phyloP scores from a whole-genome alignment of 2,797 vertebrate species.

The Sparus aurata region DNA sequence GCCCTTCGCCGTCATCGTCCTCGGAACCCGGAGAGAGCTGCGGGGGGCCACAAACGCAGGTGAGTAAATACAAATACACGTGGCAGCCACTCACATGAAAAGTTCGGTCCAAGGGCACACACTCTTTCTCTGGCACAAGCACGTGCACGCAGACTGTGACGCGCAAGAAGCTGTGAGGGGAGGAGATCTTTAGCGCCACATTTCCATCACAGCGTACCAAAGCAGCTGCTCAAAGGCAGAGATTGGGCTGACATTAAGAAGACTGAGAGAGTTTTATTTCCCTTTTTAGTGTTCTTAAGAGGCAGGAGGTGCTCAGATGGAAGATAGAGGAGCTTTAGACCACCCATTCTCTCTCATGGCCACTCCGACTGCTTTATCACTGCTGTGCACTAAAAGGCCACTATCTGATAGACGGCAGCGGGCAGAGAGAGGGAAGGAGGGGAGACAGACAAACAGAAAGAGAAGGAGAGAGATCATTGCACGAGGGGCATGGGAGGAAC shows the following conservation, averaged over 20 bases:
- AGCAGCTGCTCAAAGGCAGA: conserved; percentile 64
- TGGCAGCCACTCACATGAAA: conserved; percentile 22
- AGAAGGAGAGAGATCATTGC: conserved; percentile 29
- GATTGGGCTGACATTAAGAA: conserved; percentile 77
- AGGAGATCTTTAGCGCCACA: conserved; percentile 49
- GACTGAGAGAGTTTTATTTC: conserved; percentile 81
- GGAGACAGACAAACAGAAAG: conserved; percentile 35
- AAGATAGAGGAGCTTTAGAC: conserved; percentile 77
- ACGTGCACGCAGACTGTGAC: conserved; percentile 46
- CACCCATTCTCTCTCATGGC: conserved; percentile 63
- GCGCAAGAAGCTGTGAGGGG: conserved; percentile 41
- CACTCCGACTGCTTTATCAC: conserved; percentile 77
- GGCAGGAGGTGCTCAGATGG: conserved; percentile 80
- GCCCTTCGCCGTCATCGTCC: conserved; percentile 93
- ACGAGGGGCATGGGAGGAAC: conserved; percentile 34
- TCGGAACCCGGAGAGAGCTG: conserved; percentile 98
- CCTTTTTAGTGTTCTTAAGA: conserved; percentile 83
- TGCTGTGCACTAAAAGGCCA: conserved; percentile 76
- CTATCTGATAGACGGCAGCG: conserved; percentile 75
- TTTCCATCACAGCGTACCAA: conserved; percentile 55
- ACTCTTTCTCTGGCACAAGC: conserved; percentile 23
- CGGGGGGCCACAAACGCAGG: conserved; percentile 35
- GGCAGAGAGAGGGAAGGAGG: conserved; percentile 35
- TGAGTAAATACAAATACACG: conserved; percentile 31
- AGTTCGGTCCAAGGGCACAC: conserved; percentile 55